Evolutionary conservation across 2,888 invertebrate species (phyloP), one percentile per base, ranked within the genome.

Genomic region (Elysia crispata): DNA sequence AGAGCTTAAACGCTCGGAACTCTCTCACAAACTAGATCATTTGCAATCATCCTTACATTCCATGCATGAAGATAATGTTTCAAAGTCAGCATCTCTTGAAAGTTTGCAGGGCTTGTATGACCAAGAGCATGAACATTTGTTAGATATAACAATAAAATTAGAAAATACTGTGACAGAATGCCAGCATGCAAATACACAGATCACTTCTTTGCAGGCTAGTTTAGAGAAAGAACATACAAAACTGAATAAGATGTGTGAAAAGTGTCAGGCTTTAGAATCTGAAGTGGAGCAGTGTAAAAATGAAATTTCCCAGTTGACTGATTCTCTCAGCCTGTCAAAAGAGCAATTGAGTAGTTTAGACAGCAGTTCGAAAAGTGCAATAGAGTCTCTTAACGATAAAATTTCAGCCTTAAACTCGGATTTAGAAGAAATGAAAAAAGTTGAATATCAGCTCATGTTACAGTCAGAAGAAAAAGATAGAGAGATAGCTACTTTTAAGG

Each of bases 51-150:
- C 50, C 64, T 30, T 81, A 75, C 79, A 83, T 69, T 70, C 80
- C 33, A 83, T 81, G 80, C 79, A 81, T 79, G 77, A 60, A 62
- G 81, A 81, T 64, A 67, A 74, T 54, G 67, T 75, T 30, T 77
- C 81, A n/a, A 33, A 76, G 30, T 76, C 62, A 67, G 83, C 79
- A 54, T 75, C 81, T 31, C 64, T 81, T 31, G 49, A 79, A 41
- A 70, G 62, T 76, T 76, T 76, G 70, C 80, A 80, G 50, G 54
- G 60, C 30, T 54, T 28, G 23, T 76, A 31, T 80, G 76, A 76
- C 62, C 76, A 75, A 79, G 69, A 76, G 79, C 79, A 79, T 74
- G 79, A 79, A 31, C 60, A 49, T 0, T 41, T 78, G 30, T 23
- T 78, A 31, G 62, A 25, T 62, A 57, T 33, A 20, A 41, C 31